Base-by-base conservation (phyloP, 2,113 vertebrate species). In the Cryptoleucopteryx plumbea region DNA sequence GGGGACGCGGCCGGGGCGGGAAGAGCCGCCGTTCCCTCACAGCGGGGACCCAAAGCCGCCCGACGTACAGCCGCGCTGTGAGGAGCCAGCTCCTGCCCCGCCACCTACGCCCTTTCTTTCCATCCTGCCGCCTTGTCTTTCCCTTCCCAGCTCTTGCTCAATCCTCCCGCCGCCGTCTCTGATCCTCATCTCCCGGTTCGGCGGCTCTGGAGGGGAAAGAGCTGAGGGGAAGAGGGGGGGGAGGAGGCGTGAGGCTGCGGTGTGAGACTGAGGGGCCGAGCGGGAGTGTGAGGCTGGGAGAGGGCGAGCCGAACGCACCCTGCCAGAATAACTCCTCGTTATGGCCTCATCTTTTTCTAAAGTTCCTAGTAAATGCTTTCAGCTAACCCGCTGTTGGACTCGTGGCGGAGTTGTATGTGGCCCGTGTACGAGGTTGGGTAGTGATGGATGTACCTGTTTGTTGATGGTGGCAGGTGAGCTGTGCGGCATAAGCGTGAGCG, bases 401-500 rank as follows among this genome's bases (percentile, higher is more conserved):
- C 12, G 19, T 36, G 12, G 58, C 2, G 17, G 11, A 42, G 42
- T 4, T 23, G 43, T 5, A 5, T 3, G 36, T 42, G 9, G 17
- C 3, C 31, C 3, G 2, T 16, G 25, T 26, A 3, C 21, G 36
- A 12, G 47, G 55, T 4, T 32, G 70, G 17, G 27, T 27, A 1
- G 29, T 0, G 66, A 21, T 61, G 67, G 73, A 38, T 40, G 61
- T 34, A 17, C 40, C 66, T 71, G 58, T 23, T 36, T 71, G 58
- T 23, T 36, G 29, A 7, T 31, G 45, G 9, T 59, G 21, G 5
- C 59, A 36, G 74, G 52, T 43, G 74, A 62, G 40, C 70, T 23
- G 34, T 17, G 18, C 1, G 3, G 7, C 15, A 0, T 17, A 13
- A 15, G 61, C 10, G 18, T 20, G 70, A 34, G 48, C 7, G 1